Evolutionary conservation across 1,140 invertebrate species (phyloP).

Genomic region (Hormaphis cornu): DNA sequence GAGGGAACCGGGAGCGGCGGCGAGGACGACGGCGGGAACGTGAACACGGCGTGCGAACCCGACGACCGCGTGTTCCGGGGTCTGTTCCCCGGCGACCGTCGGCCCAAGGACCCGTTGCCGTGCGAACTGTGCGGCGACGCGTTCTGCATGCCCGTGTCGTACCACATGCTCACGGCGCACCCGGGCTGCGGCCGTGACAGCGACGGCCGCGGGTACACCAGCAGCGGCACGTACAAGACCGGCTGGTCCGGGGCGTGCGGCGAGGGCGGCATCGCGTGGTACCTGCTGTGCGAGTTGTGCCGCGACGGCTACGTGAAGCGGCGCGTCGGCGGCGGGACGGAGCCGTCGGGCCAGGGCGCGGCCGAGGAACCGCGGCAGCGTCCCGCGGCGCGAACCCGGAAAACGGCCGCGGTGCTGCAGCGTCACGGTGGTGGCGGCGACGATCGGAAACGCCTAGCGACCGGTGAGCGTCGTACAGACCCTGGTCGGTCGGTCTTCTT

Average conservation of each 20-base stretch:
- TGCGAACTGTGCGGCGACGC: constrained; percentile 77
- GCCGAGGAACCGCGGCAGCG: constrained; percentile 40
- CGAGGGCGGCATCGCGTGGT: constrained; percentile 80
- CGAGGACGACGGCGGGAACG: background rate
- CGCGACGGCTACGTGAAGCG: constrained; percentile 69
- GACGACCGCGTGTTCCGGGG: background rate
- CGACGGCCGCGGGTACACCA: constrained; percentile 81
- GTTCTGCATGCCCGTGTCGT: constrained; percentile 72
- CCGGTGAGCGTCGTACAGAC: no score
- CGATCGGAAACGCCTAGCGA: no score
- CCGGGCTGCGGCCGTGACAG: constrained; percentile 80
- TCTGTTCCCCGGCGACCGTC: background rate
- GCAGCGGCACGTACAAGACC: constrained; percentile 69
- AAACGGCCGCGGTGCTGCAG: background rate
- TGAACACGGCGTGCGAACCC: constrained; percentile 37
- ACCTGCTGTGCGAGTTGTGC: constrained; percentile 81
- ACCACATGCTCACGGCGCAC: constrained; percentile 83
- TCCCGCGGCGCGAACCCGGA: constrained; percentile 24
- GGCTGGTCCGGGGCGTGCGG: constrained; percentile 72
- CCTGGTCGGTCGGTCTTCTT: no score
- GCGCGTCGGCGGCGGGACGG: no score
- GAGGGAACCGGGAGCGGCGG: background rate
- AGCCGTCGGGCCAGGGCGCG: no score
- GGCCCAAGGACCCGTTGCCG: constrained; percentile 37
- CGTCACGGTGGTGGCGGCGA: background rate